Conservation (phyloP, 1,140 invertebrate genomes). For the Aphidius gifuensis region DNA sequence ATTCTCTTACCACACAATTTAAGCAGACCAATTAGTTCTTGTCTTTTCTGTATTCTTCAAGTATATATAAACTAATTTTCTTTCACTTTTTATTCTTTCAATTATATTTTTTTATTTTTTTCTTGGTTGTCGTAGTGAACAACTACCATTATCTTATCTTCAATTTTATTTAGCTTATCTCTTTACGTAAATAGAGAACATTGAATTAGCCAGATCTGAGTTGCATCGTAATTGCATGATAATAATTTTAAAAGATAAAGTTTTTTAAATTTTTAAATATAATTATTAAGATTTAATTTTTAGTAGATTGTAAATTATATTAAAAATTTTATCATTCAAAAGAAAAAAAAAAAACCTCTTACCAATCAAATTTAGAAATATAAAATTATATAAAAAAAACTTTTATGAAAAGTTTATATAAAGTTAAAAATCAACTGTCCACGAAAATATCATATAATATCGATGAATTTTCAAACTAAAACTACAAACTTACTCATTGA, state of each 20-base stretch:
- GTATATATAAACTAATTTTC: not conserved
- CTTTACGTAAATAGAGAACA: slow-evolving; percentile 1
- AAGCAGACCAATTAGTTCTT: slow-evolving; percentile 10
- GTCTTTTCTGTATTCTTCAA: not conserved
- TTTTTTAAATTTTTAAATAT: too few species aligned
- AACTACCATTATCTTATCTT: slow-evolving; percentile 1
- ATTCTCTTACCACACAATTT: not conserved
- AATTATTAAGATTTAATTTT: too few species aligned
- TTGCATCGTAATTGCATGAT: slow-evolving; percentile 2
- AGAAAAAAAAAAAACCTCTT: too few species aligned
- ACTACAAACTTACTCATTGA: too few species aligned
- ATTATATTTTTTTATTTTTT: slow-evolving; percentile 12
- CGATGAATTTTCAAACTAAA: too few species aligned
- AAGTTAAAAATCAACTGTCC: too few species aligned
- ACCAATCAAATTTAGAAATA: too few species aligned
- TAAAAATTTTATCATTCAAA: too few species aligned
- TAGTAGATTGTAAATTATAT: too few species aligned
- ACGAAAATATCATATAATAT: too few species aligned
- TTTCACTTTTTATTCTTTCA: slow-evolving; percentile 1
- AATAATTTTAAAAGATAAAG: not conserved
- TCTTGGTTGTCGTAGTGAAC: slow-evolving; percentile 1
- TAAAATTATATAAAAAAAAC: too few species aligned
- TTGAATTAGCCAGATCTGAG: slow-evolving; percentile 17
- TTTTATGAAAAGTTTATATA: too few species aligned
- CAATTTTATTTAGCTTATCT: slow-evolving; percentile 13